Conservation (phyloP, 1,140 invertebrate genomes). For the Lepidurus packardi region DNA sequence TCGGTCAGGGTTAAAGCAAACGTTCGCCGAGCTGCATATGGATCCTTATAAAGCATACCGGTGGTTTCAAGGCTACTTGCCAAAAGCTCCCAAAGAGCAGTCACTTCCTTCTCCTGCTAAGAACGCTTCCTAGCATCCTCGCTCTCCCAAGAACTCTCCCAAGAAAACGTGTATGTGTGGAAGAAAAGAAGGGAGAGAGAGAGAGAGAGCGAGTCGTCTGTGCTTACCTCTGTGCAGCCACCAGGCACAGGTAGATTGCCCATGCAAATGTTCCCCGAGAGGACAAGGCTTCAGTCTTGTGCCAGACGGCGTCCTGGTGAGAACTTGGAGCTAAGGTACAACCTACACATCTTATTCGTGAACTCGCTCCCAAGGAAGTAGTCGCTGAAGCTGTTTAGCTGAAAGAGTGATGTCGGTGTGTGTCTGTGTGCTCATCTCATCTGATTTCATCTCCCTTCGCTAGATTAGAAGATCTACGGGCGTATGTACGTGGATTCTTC, state of each 20-base stretch:
- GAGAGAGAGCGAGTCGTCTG: too few species aligned
- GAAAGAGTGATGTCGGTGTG: conserved; percentile 4
- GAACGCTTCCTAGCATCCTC: neutral
- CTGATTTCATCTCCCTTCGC: neutral
- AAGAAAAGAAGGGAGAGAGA: too few species aligned
- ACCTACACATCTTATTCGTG: too few species aligned
- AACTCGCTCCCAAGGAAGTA: too few species aligned
- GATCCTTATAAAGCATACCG: conserved; percentile 15
- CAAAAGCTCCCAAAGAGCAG: neutral
- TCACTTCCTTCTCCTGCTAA: neutral
- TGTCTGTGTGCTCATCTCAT: neutral
- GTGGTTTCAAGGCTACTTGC: neutral
- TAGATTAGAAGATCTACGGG: neutral
- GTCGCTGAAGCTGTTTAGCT: neutral
- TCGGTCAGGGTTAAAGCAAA: conserved; percentile 21
- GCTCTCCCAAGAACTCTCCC: too few species aligned
- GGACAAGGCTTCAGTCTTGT: neutral
- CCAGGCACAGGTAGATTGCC: neutral
- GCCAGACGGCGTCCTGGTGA: neutral
- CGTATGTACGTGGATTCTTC: neutral
- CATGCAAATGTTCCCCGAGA: neutral
- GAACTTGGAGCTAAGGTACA: neutral
- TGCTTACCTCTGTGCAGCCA: conserved; percentile 17
- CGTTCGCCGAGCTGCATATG: neutral
- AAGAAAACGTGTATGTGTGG: too few species aligned